Evolutionary conservation across 2,888 invertebrate species (phyloP).

Genomic region (Drosophila borealis): DNA sequence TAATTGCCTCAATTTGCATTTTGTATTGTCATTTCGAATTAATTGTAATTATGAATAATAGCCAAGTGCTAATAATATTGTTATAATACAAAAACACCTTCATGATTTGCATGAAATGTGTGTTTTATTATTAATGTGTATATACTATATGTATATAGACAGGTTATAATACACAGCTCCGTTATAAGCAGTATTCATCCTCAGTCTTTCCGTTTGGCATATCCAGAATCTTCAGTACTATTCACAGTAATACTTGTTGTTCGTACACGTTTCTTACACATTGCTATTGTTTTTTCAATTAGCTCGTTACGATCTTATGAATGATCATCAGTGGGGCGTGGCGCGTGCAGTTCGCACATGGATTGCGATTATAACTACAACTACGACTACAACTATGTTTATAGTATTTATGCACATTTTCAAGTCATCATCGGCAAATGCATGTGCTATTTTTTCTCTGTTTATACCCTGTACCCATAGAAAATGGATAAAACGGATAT

Average conservation of each 20-base stretch:
- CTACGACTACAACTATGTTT: neutral
- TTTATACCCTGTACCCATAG: too few species aligned
- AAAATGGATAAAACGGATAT: too few species aligned
- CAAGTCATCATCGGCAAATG: constrained; percentile 47
- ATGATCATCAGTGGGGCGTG: constrained; percentile 25
- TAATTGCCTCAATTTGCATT: constrained; percentile 27
- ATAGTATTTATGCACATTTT: constrained; percentile 15
- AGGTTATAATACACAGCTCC: neutral
- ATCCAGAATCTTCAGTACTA: constrained; percentile 5
- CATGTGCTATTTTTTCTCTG: constrained; percentile 6
- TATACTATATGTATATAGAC: neutral
- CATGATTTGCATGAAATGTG: constrained; percentile 2
- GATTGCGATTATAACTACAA: neutral
- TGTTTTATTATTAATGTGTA: constrained; percentile 1
- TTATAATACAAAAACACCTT: neutral
- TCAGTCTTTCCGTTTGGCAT: neutral
- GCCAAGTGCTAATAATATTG: neutral
- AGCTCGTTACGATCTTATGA: constrained; percentile 23
- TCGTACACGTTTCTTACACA: constrained; percentile 1
- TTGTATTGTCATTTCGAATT: constrained; percentile 3
- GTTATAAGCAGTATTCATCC: neutral
- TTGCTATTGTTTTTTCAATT: constrained; percentile 12
- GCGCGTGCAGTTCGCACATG: constrained; percentile 17
- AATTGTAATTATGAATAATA: constrained; percentile 10
- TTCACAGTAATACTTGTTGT: constrained; percentile 6